A percentile compares a stretch with the other conserved stretches of the same genome.
Conservation (phyloP, 2,888 invertebrate genomes). For the Thumatha senex region DNA sequence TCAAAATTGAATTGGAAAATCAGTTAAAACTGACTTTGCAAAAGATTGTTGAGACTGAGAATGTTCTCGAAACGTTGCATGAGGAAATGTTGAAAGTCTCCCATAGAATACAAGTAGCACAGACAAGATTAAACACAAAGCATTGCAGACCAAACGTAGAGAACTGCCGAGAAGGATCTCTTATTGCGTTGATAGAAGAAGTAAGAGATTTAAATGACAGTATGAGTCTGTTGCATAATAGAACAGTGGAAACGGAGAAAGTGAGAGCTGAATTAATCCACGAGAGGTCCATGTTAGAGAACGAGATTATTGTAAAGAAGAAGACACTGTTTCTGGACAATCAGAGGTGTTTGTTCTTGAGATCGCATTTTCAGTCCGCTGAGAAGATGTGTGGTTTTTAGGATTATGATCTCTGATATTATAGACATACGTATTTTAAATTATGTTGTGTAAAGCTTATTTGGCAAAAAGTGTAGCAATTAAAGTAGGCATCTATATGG, state of each 20-base stretch:
- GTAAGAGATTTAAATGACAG: constrained; percentile 71
- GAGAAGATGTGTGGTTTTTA: constrained; percentile 75
- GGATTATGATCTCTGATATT: constrained; percentile 6
- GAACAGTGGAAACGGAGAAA: constrained; percentile 68
- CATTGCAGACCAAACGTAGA: constrained; percentile 69
- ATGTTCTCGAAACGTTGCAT: constrained; percentile 65
- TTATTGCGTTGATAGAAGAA: constrained; percentile 70
- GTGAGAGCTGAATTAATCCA: constrained; percentile 69
- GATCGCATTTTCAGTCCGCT: constrained; percentile 73
- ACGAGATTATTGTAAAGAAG: constrained; percentile 74
- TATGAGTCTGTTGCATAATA: constrained; percentile 65
- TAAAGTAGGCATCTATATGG: too few species aligned
- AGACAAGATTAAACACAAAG: constrained; percentile 72
- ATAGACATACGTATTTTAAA: not conserved
- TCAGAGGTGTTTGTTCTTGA: constrained; percentile 66
- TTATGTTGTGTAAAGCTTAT: too few species aligned
- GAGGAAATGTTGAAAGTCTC: constrained; percentile 71
- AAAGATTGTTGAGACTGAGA: constrained; percentile 74
- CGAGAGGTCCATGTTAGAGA: constrained; percentile 66
- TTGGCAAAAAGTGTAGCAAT: too few species aligned
- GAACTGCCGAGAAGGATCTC: constrained; percentile 73
- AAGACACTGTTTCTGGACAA: constrained; percentile 70
- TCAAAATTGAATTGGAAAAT: constrained; percentile 87
- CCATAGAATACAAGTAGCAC: constrained; percentile 72
- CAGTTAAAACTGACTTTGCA: constrained; percentile 82